Conservation (phyloP, 2,888 invertebrate species). For the Saturnia pavonia region DNA sequence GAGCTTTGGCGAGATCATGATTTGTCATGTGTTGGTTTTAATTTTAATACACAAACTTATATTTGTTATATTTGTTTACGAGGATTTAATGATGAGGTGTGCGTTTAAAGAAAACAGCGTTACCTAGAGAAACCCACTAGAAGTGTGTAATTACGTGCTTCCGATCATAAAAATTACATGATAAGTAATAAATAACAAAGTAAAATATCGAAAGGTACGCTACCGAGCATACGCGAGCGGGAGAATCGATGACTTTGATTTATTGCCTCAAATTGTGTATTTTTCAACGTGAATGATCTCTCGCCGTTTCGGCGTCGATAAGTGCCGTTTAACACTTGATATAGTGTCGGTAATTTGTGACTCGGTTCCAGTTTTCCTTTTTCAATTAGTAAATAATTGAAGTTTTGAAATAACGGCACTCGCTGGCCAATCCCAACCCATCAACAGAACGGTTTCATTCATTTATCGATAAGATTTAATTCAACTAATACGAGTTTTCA, state of each 20-base stretch:
- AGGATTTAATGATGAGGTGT: neutral
- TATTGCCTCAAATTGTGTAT: conserved; percentile 79
- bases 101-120: neutral
- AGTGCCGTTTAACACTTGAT: conserved; percentile 81
- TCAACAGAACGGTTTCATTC: conserved; percentile 43
- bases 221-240: conserved; percentile 51
- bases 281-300: conserved; percentile 74
- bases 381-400: conserved; percentile 78
- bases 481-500: conserved; percentile 41
- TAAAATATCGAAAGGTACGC: conserved; percentile 60
- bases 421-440: conserved; percentile 52
- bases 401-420: conserved; percentile 61
- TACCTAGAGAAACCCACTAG: conserved; percentile 27
- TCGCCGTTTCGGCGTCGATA: conserved; percentile 75
- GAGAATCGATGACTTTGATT: conserved; percentile 62
- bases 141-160: conserved; percentile 59
- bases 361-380: conserved; percentile 69
- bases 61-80: conserved; percentile 24
- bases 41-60: no score
- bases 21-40: no score
- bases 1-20: no score
- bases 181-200: conserved; percentile 71
- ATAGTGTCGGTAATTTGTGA: conserved; percentile 80
- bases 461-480: conserved; percentile 50
- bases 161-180: conserved; percentile 60